Evolutionary conservation across 2,113 vertebrate species (phyloP), one percentile per base, ranked within the genome.

Genomic region (Serinus canaria): DNA sequence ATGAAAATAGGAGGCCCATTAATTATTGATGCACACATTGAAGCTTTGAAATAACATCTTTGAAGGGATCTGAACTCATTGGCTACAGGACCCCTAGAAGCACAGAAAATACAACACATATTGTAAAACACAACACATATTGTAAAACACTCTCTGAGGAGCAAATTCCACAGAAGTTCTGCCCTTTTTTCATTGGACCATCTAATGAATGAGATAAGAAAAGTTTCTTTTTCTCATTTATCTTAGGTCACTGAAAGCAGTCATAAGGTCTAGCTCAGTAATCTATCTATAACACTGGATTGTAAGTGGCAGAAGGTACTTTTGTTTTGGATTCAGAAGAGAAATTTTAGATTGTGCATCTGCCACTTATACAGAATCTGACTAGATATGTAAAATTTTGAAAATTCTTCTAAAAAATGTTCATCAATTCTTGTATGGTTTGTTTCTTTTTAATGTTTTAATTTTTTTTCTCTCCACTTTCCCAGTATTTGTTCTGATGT

Each of bases 51-150:
- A n/a, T n/a, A n/a, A n/a, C n/a, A n/a, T n/a, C 12, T 69, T 33
- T 80, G 25, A 62, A 73, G 10, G 6, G 13, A 25, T 80, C 10
- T 77, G 58, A 74, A 53, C 13, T 74, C 14, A 37, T 23, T 60
- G 28, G 17, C 46, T 70, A 41, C 15, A 69, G 22, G 7, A 67
- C 5, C 4, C 35, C 15, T 20, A 66, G 35, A 85, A 69, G 30
- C 24, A 27, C 10, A 28, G 16, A 17, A 59, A 52, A 92, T 50
- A 31, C n/a, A 69, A 14, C 3, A 11, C 16, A 11, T 0, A 0
- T 47, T 50, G 10, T 47, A 67, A 88, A 56, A 46, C 25, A 63
- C 4, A 69, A 14, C 3, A 11, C 19, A 11, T 0, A 0, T 47
- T 50, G 10, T 47, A 67, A 88, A 56, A 46, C 25, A 63, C 4